Percentiles rank a stretch among this genome's conserved stretches.
Evolutionary conservation across 2,797 vertebrate species (phyloP).

Genomic region (Premnoplex brunnescens): DNA sequence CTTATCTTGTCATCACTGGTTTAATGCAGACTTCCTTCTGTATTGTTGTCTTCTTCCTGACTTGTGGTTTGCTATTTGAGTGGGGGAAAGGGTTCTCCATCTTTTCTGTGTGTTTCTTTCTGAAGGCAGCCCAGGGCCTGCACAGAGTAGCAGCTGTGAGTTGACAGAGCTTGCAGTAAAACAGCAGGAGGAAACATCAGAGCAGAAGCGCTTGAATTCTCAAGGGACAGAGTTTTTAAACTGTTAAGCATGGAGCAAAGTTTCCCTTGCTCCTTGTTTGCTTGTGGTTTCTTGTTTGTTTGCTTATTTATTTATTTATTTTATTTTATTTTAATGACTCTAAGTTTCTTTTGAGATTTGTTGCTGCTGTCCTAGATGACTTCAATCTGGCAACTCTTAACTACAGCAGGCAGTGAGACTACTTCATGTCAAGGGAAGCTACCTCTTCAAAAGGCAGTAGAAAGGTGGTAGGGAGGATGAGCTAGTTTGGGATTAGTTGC

Average conservation of each 20-base stretch:
- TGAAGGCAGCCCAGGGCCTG: neutral
- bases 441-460: neutral
- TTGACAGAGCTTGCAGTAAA: neutral
- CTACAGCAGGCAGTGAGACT: neutral
- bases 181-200: neutral
- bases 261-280: neutral
- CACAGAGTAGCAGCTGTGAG: conserved; percentile 1
- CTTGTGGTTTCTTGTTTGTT: neutral
- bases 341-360: neutral
- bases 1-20: neutral
- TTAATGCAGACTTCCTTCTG: neutral
- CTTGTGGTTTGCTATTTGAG: neutral
- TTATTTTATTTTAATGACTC: neutral
- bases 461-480: neutral
- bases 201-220: neutral
- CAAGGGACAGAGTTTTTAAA: neutral
- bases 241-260: neutral
- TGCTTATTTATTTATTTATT: neutral
- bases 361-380: neutral
- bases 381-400: neutral
- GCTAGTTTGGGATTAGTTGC: neutral
- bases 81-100: neutral
- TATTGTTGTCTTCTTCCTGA: neutral
- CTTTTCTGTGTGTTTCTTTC: neutral
- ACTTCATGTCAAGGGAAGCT: neutral